Evolutionary conservation across 2,797 vertebrate genomes (phyloP), one percentile per base, ranked within the genome.

Genomic region (Eidolon dupreanum): DNA sequence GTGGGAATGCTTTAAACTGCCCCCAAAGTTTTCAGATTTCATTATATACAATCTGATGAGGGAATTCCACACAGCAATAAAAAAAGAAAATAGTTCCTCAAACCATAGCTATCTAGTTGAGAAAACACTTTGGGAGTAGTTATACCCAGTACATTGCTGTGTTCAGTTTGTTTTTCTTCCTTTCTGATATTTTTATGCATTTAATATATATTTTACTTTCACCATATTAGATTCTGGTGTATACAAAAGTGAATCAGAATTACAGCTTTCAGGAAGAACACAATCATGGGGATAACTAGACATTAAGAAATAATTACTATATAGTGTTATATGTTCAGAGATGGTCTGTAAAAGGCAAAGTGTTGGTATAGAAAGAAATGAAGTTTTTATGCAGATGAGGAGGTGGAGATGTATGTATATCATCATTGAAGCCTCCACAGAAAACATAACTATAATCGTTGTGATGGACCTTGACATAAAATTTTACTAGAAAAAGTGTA

Each of bases 111-210:
- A 74, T 65, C 6, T 87, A 41, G 12, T 41, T 79, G 31, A 70
- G 24, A 91, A 70, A 96, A 92, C 66, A 94, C 5, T 71, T 84
- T 92, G 65, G 10, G 61, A 31, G 22, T 53, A 87, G n/a, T 71
- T 75, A 38, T 51, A 5, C 19, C 38, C 41, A 86, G 12, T 83
- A 3, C 3, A 38, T 53, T 79, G 9, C 46, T 79, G 9, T 66
- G 1, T 53, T 83, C 26, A 75, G 5, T 74, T 68, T 79, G 68
- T 75, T 90, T 85, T 95, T 73, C 57, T 83, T 89, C 15, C 53
- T 66, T 88, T 88, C 74, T 31, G 26, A 4, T 83, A 53, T 49
- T 70, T 87, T 88, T 79, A 86, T 83, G 24, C 5, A 87, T 92
- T 65, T 13, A 57, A n/a, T 55, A 84, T 26, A 13, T 28, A 63